These are phyloP conservation scores for Drosophila prolongata DNA, from an alignment of 2,888 invertebrate species.

Conservation along the genomic window DNA sequence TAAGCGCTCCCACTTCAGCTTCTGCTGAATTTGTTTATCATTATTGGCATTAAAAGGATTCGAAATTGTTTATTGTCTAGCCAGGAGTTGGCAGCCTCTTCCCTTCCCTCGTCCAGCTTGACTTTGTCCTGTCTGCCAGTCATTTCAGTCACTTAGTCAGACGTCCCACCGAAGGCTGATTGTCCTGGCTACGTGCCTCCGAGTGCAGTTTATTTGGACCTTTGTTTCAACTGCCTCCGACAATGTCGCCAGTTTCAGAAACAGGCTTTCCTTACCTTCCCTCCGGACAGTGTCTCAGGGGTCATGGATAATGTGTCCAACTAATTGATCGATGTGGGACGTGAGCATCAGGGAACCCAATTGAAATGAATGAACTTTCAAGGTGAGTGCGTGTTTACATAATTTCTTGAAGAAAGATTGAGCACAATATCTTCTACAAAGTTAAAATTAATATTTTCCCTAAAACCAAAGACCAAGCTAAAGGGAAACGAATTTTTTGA, in stretches of 20 bases:
- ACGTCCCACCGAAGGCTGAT: constrained; percentile 33
- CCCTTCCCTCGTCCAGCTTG: constrained; percentile 2
- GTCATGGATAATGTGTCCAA: constrained; percentile 19
- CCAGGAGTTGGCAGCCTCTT: constrained; percentile 27
- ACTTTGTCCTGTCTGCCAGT: constrained; percentile 54
- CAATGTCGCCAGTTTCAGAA: constrained; percentile 60
- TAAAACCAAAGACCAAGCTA: too few relatives aligned
- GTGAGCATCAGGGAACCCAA: constrained; percentile 3
- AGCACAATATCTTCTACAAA: too few relatives aligned
- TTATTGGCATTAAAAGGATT: constrained; percentile 81
- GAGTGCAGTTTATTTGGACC: constrained; percentile 49
- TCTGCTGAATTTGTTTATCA: constrained; percentile 76
- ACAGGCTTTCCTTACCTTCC: constrained; percentile 36
- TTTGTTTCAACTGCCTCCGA: constrained; percentile 56
- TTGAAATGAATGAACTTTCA: constrained; percentile 21
- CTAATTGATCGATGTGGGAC: constrained; percentile 36
- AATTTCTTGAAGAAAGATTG: not conserved
- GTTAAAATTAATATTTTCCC: too few relatives aligned
- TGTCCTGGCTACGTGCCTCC: constrained; percentile 52
- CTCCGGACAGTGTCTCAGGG: constrained; percentile 33
- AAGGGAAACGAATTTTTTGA: too few relatives aligned
- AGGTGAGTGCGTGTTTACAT: constrained; percentile 4
- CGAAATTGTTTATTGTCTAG: constrained; percentile 80
- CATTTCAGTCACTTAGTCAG: constrained; percentile 50
- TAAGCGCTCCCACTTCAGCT: constrained; percentile 27